Conservation (phyloP, 2,113 vertebrate species). For the Scortum barcoo region DNA sequence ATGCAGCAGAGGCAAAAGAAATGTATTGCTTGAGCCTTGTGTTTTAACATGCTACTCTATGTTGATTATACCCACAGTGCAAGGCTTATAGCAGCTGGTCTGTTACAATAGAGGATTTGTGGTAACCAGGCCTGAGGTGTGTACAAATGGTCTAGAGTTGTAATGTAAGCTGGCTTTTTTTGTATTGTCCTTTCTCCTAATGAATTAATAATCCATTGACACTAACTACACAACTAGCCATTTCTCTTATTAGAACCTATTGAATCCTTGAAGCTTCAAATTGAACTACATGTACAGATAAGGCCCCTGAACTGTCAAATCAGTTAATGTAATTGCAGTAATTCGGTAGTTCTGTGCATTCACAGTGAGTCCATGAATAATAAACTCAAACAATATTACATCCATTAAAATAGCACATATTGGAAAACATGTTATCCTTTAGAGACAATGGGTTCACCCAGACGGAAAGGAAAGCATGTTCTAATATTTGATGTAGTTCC, state of each 20-base stretch:
- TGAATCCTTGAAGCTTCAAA: constrained; percentile 11
- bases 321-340: constrained; percentile 15
- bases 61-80: too few species aligned
- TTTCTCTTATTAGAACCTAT: constrained; percentile 36
- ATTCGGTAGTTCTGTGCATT: constrained; percentile 10
- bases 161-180: background rate
- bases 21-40: too few species aligned
- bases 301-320: constrained; percentile 36
- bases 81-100: too few species aligned
- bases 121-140: too few species aligned
- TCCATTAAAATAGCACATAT: constrained; percentile 6
- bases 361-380: constrained; percentile 3
- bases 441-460: constrained; percentile 11
- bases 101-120: too few species aligned
- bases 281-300: constrained; percentile 3
- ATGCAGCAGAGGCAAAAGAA: too few species aligned
- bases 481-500: background rate
- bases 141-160: background rate
- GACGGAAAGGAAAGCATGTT: background rate
- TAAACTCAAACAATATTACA: background rate
- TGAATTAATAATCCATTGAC: constrained; percentile 11
- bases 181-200: background rate
- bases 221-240: background rate
- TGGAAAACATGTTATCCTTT: background rate
- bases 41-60: too few species aligned